Conservation (phyloP, 2,113 vertebrate genomes). For the Panthera uncia region DNA sequence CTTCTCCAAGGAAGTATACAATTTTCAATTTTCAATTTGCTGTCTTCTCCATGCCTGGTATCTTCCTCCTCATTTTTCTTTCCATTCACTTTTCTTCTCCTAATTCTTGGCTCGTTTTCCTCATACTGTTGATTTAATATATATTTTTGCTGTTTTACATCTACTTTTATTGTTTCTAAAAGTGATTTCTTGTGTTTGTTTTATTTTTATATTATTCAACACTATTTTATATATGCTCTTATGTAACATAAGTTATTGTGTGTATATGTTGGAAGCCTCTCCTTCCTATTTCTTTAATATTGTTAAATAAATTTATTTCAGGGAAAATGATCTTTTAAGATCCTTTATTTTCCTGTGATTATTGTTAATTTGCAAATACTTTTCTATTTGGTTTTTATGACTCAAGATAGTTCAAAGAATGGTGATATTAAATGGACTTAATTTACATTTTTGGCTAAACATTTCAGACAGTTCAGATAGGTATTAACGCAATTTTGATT, state of each 20-base stretch:
- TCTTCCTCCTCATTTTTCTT: not conserved
- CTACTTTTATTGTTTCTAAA: not conserved
- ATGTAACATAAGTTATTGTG: not conserved
- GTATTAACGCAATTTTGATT: slow-evolving; percentile 51
- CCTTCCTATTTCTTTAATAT: not conserved
- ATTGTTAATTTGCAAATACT: not conserved
- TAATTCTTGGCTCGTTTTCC: slow-evolving; percentile 6
- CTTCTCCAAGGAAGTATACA: not conserved
- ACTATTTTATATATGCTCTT: not conserved
- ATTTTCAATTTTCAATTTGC: not conserved
- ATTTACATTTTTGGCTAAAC: slow-evolving; percentile 43
- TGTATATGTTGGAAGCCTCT: not conserved
- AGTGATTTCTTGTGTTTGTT: not conserved
- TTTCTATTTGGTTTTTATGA: not conserved
- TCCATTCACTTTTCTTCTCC: not conserved
- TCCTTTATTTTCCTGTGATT: slow-evolving; percentile 12
- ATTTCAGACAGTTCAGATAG: slow-evolving; percentile 1
- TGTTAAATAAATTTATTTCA: slow-evolving; percentile 11
- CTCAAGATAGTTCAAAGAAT: slow-evolving; percentile 22
- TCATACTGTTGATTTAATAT: not conserved
- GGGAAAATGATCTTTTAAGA: not conserved
- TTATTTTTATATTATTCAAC: not conserved
- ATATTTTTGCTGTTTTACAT: not conserved
- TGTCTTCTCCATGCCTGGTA: not conserved
- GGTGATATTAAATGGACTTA: slow-evolving; percentile 18